Conservation (phyloP, 2,888 invertebrate species). For the Salticus scenicus region DNA sequence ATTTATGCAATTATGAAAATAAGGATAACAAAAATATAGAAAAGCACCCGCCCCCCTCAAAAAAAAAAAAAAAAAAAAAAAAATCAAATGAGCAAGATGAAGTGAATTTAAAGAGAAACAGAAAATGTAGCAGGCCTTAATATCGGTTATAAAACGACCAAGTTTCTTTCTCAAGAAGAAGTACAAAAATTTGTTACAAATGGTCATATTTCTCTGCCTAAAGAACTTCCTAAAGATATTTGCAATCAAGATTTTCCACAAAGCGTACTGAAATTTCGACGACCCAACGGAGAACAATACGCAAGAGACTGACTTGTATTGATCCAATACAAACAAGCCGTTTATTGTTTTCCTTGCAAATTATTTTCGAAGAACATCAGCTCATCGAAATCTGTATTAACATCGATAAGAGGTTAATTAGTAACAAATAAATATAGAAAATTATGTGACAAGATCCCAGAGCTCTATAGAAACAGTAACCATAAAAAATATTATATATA, state of each 20-base stretch:
- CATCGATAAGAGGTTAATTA: not conserved
- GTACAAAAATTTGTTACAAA: too few relatives aligned
- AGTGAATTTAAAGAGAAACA: too few relatives aligned
- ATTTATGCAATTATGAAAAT: too few relatives aligned
- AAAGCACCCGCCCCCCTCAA: too few relatives aligned
- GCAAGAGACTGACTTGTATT: not conserved
- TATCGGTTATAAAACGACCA: too few relatives aligned
- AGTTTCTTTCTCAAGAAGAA: too few relatives aligned
- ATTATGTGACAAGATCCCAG: constrained; percentile 1
- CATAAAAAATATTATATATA: not conserved
- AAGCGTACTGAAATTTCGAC: not conserved
- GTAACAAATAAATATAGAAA: not conserved
- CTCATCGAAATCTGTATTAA: not conserved
- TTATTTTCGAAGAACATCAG: constrained; percentile 5
- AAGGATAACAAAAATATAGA: too few relatives aligned
- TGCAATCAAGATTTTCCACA: not conserved
- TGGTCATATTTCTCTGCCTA: too few relatives aligned
- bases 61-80: too few relatives aligned
- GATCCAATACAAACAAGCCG: not conserved
- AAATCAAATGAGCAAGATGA: too few relatives aligned
- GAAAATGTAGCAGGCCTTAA: too few relatives aligned
- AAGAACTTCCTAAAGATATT: too few relatives aligned
- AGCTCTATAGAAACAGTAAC: not conserved
- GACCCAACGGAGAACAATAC: not conserved
- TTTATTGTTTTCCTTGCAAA: constrained; percentile 9